Percentiles rank a stretch among this genome's conserved stretches.
Conservation (phyloP, 2,888 invertebrate species). For the Silvanus unidentatus region DNA sequence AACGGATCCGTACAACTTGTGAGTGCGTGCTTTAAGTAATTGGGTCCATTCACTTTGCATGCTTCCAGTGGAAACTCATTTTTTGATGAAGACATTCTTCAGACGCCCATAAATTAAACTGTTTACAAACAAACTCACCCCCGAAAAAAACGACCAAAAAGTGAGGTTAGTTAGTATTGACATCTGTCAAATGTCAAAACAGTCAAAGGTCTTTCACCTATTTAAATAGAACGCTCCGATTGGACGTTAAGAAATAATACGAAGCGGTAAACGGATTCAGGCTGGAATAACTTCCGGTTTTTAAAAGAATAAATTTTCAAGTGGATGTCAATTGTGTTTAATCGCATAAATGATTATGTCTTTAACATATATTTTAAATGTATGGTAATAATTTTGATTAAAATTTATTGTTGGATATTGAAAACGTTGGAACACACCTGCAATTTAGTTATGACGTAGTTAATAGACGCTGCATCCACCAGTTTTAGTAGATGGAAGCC, state of each 20-base stretch:
- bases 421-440: not conserved
- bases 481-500: slow-evolving; percentile 24
- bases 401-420: not conserved
- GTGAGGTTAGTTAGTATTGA: slow-evolving; percentile 3
- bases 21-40: slow-evolving; percentile 65
- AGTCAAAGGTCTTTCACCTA: slow-evolving; percentile 22
- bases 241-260: slow-evolving; percentile 15
- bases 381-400: slow-evolving; percentile 9
- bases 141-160: not conserved
- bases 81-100: slow-evolving; percentile 17
- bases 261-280: slow-evolving; percentile 20
- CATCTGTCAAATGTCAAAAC: slow-evolving; percentile 11
- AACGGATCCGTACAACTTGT: slow-evolving; percentile 95
- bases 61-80: slow-evolving; percentile 44
- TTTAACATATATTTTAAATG: slow-evolving; percentile 14
- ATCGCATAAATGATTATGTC: not conserved
- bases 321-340: not conserved
- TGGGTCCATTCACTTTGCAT: slow-evolving; percentile 44
- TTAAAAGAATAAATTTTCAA: slow-evolving; percentile 20
- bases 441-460: slow-evolving; percentile 4
- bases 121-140: too few species aligned
- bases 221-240: slow-evolving; percentile 23
- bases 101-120: too few species aligned
- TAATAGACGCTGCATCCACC: slow-evolving; percentile 6
- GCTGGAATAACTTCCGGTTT: slow-evolving; percentile 30